Percentiles rank a stretch among this genome's conserved stretches.
Conservation (phyloP, 1,140 invertebrate species). For the Cyclargus thomasi region DNA sequence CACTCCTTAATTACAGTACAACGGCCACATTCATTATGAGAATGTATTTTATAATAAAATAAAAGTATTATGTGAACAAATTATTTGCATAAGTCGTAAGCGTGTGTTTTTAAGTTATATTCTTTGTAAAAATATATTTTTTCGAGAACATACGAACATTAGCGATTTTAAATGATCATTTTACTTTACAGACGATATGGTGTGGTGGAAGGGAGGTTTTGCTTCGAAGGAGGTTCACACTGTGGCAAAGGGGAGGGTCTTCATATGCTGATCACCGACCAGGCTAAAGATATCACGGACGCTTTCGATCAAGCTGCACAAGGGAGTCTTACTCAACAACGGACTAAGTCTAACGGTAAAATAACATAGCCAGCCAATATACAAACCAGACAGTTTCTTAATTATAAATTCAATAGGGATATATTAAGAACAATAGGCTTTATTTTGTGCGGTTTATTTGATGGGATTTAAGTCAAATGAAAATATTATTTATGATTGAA, state of each 20-base stretch:
- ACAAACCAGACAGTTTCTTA: not conserved
- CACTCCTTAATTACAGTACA: not conserved
- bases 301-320: conserved; percentile 85
- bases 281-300: conserved; percentile 85
- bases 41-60: not conserved
- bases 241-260: conserved; percentile 90
- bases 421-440: too few species aligned
- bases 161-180: not conserved
- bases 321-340: conserved; percentile 77
- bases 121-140: not conserved
- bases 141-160: not conserved
- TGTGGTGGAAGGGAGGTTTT: conserved; percentile 90
- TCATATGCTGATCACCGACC: conserved; percentile 86
- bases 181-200: conserved; percentile 82
- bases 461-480: too few species aligned
- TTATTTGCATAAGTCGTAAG: not conserved
- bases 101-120: not conserved
- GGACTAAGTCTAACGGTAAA: conserved; percentile 56
- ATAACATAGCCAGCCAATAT: not conserved
- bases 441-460: too few species aligned
- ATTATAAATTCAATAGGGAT: not conserved
- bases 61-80: not conserved
- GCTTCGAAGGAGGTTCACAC: conserved; percentile 93
- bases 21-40: not conserved
- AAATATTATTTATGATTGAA: too few species aligned